phyloP scores from a whole-genome alignment of 30 jellyfish, hydroid and myxozoan genomes.

The Aurelia sp. region DNA sequence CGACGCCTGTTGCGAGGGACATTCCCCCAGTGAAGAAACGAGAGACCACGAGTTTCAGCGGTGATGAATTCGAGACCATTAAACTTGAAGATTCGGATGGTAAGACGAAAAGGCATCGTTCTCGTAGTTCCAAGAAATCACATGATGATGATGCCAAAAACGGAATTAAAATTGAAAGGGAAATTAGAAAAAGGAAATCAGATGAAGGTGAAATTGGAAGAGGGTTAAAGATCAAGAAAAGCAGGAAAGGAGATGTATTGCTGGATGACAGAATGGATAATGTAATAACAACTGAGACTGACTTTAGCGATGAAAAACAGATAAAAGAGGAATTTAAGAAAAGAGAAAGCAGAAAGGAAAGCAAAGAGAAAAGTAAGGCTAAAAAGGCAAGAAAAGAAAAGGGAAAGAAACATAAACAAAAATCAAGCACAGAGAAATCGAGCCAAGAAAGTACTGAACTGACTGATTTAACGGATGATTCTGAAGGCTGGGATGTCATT shows the following conservation, averaged over 20 bases:
- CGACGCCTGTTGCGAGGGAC: conserved; percentile 43
- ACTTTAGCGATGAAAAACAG: conserved; percentile 6
- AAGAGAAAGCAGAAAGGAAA: conserved; percentile 3
- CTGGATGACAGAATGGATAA: conserved; percentile 3
- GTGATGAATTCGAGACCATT: conserved; percentile 50
- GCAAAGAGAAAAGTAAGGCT: conserved; percentile 23
- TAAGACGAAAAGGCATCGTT: background rate
- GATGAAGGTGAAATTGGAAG: conserved; percentile 11
- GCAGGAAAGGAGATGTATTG: background rate
- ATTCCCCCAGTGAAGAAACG: background rate
- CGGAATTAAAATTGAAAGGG: conserved; percentile 2
- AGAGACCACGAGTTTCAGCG: conserved; percentile 26
- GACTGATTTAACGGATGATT: background rate
- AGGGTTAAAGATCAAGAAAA: conserved; percentile 12
- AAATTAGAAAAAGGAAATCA: conserved; percentile 31
- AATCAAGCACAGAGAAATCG: background rate
- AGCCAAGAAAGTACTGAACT: too few species aligned
- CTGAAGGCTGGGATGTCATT: background rate
- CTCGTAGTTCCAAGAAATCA: conserved; percentile 8
- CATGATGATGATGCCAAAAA: background rate
- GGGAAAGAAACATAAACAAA: conserved; percentile 40
- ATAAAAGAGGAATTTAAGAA: background rate
- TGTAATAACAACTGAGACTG: too few species aligned
- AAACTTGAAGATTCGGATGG: conserved; percentile 14
- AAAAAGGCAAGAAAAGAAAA: conserved; percentile 27